Base-by-base conservation (phyloP, 2,113 vertebrate species). In the Laticauda colubrina region DNA sequence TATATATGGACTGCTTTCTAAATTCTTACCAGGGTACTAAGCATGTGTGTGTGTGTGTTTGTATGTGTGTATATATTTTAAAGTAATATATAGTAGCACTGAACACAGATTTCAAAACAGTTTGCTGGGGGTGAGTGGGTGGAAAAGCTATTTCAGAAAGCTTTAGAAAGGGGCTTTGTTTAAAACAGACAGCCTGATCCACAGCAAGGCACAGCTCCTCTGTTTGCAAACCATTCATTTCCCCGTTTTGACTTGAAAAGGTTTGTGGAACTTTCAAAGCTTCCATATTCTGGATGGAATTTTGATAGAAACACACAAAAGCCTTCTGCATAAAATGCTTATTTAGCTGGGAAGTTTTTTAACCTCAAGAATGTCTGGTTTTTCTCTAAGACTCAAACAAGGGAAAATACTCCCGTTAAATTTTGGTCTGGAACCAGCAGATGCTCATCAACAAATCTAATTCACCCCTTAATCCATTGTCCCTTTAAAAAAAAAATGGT, bases 1-100 rank as follows among this genome's bases (percentile, higher is more conserved):
- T 96, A 94, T 87, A 45, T 94, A 85, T 93, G 90, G 93, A 95
- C 92, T 92, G n/a, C 93, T 93, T 93, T 12, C 23, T 85, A 88
- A 45, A 92, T 55, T 94, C 89, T 69, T 93, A 95, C n/a, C 48
- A 75, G 94, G 95, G 93, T 93, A 85, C 59, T 92, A 96, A 96
- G 75, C 55, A 86, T 45, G 43, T 39, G 29, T 55, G 29, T 56
- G 4, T 56, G 54, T 15, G 14, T 15, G 54, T 15, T 20, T 21
- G 20, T 21, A 18, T 24, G 57, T 24, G 57, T 10, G 48, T 7
- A 1, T 45, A 5, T 45, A 45, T 45, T 91, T 81, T 87, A 92
- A 93, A 90, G 93, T 94, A 94, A 69, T 94, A 59, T 75, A 94
- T 95, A 93, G 92, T 88, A 92, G 24, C 39, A 95, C 18, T 34